Percentiles rank a stretch among this genome's conserved stretches.
Conservation (phyloP, 2,113 vertebrate species). For the Corythoichthys haematopterus region DNA sequence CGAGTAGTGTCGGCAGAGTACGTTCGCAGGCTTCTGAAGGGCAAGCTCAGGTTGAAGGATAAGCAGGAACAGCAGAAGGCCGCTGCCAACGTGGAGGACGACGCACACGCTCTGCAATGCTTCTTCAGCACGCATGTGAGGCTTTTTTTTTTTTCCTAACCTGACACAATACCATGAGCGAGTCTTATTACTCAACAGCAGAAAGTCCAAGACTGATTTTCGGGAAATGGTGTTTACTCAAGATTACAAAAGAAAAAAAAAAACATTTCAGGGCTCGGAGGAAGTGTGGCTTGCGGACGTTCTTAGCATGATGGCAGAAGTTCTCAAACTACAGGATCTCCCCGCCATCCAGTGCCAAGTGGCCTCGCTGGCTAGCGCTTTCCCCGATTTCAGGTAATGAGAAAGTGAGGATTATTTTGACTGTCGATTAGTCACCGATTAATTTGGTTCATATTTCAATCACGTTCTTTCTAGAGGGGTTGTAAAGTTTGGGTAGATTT, state of each 20-base stretch:
- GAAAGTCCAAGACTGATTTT: not conserved
- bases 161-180: not conserved
- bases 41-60: conserved; percentile 70
- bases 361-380: conserved; percentile 58
- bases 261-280: conserved; percentile 76
- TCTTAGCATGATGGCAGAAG: conserved; percentile 77
- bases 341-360: conserved; percentile 81
- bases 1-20: conserved; percentile 77
- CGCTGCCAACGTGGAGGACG: conserved; percentile 45
- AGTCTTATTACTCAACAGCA: not conserved
- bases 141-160: not conserved
- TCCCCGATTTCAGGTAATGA: conserved; percentile 84
- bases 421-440: no score
- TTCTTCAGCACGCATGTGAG: conserved; percentile 77
- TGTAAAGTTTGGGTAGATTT: no score
- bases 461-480: no score
- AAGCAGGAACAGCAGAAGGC: conserved; percentile 66
- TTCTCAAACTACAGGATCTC: conserved; percentile 81
- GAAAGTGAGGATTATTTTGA: not conserved
- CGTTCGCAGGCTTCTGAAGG: conserved; percentile 76
- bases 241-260: not conserved
- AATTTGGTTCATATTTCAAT: no score
- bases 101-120: conserved; percentile 59
- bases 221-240: not conserved
- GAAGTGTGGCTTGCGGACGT: conserved; percentile 71